phyloP scores from a whole-genome alignment of 2,113 vertebrate species.

The Pycnonotus jocosus region DNA sequence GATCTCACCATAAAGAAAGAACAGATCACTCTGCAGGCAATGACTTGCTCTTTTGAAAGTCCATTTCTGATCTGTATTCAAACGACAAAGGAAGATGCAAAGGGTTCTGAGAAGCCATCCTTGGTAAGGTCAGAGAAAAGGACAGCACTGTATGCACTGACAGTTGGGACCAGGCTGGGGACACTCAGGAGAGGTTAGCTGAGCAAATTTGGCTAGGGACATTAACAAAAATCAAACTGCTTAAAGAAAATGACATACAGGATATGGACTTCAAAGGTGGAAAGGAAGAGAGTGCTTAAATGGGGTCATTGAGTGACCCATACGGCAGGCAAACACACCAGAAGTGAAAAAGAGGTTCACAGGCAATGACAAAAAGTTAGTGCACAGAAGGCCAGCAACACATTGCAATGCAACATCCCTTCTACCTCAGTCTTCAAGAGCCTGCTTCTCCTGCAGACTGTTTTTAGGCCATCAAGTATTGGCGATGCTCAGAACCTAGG shows the following conservation, averaged over 20 bases:
- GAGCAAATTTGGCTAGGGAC: neutral
- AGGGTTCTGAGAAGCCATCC: neutral
- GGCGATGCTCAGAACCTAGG: neutral
- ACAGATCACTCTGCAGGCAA: constrained; percentile 1
- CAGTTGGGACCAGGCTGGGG: neutral
- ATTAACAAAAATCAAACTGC: neutral
- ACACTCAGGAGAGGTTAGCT: neutral
- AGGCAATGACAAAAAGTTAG: neutral
- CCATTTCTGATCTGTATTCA: constrained; percentile 27
- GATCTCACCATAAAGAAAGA: neutral
- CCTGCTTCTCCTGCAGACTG: neutral
- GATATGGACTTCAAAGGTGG: neutral
- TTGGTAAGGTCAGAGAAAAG: constrained; percentile 27
- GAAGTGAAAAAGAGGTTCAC: neutral
- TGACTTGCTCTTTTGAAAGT: constrained; percentile 22
- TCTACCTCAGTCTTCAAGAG: neutral
- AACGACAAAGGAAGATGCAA: neutral
- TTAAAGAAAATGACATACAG: neutral
- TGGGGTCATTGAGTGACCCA: neutral
- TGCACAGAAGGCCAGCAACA: neutral
- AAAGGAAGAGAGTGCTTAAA: neutral
- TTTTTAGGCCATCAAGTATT: neutral
- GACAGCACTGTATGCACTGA: neutral
- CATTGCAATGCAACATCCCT: neutral
- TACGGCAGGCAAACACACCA: accelerated